These are phyloP conservation scores for Cacajao melanocephalus DNA, from an alignment of 2,797 vertebrate species.

Conservation along the genomic window DNA sequence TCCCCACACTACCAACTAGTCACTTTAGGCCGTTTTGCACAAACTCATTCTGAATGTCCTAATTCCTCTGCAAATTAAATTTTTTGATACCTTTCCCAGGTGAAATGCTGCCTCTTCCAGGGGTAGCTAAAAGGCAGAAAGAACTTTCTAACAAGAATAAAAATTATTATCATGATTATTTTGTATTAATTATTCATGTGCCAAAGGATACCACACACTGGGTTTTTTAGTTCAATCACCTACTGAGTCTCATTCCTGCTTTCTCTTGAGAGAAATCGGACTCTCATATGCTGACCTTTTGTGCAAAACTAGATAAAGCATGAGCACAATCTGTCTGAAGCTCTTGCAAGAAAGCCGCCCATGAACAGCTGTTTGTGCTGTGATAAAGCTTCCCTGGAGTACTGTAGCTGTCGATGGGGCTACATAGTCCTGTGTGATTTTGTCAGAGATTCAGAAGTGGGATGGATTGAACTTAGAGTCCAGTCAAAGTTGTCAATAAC, in stretches of 20 bases:
- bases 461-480: neutral
- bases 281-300: neutral
- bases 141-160: neutral
- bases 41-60: neutral
- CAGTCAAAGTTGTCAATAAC: neutral
- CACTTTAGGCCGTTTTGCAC: neutral
- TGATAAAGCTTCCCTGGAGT: neutral
- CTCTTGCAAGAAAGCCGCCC: neutral
- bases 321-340: neutral
- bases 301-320: neutral
- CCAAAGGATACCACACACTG: neutral
- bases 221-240: slow-evolving; percentile 29
- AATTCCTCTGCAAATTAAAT: slow-evolving; percentile 18
- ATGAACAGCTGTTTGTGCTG: neutral
- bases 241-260: neutral
- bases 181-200: slow-evolving; percentile 49
- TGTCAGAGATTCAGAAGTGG: neutral
- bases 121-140: neutral
- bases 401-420: too few relatives aligned
- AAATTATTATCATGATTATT: slow-evolving; percentile 26
- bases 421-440: neutral
- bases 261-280: slow-evolving; percentile 50
- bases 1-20: neutral
- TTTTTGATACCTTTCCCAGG: neutral
- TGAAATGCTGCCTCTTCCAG: slow-evolving; percentile 33